phyloP scores from a whole-genome alignment of 2,797 vertebrate species.

The Sarcoramphus papa region DNA sequence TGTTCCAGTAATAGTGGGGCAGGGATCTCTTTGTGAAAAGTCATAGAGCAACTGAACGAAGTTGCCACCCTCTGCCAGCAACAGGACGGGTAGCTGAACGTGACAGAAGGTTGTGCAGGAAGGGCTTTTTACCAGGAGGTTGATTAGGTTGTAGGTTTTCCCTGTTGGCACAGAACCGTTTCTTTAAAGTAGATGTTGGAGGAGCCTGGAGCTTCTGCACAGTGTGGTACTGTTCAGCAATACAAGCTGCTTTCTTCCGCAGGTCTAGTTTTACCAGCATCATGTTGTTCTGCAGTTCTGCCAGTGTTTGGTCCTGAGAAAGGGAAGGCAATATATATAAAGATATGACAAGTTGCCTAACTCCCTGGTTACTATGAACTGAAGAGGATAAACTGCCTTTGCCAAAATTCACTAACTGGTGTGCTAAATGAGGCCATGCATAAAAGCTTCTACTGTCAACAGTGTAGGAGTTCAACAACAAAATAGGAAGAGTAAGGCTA shows the following conservation, averaged over 20 bases:
- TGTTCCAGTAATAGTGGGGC: neutral
- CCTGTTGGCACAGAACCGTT: slow-evolving; percentile 78
- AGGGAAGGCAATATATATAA: neutral
- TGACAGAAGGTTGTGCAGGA: slow-evolving; percentile 74
- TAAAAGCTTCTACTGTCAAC: neutral
- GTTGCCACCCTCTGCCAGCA: slow-evolving; percentile 66
- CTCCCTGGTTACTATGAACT: neutral
- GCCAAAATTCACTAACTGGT: neutral
- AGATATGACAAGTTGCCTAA: neutral
- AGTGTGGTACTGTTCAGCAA: slow-evolving; percentile 78
- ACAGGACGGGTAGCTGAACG: slow-evolving; percentile 64
- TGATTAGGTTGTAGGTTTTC: slow-evolving; percentile 85
- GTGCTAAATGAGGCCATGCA: neutral
- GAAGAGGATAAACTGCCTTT: neutral
- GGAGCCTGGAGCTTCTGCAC: slow-evolving; percentile 73
- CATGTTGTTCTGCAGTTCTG: slow-evolving; percentile 93
- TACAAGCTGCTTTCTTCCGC: slow-evolving; percentile 82
- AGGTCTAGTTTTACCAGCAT: slow-evolving; percentile 90
- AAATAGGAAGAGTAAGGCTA: neutral
- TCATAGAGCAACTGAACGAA: slow-evolving; percentile 49
- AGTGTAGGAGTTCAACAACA: neutral
- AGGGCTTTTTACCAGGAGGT: slow-evolving; percentile 80
- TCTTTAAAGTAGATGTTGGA: slow-evolving; percentile 72
- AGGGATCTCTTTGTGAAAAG: neutral
- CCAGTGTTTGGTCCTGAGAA: slow-evolving; percentile 87